phyloP scores from a whole-genome alignment of 1,140 invertebrate genomes.

The Frieseomelitta varia region DNA sequence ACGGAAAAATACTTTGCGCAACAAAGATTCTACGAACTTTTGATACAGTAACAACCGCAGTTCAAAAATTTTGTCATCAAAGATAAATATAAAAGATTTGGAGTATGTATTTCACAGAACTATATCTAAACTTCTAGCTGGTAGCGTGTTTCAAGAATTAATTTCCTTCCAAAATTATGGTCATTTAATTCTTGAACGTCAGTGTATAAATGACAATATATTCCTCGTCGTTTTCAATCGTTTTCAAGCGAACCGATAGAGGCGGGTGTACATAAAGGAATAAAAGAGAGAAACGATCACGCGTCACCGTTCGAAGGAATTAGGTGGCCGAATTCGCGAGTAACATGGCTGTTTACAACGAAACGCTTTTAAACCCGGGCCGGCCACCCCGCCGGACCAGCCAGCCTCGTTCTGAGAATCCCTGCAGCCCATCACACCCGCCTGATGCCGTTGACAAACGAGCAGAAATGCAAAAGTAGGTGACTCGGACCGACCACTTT shows the following conservation, averaged over 20 bases:
- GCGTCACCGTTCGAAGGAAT: constrained; percentile 60
- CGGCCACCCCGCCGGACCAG: constrained; percentile 2
- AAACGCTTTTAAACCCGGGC: constrained; percentile 74
- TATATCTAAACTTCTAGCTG: too few species aligned
- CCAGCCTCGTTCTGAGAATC: constrained; percentile 34
- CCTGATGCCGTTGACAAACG: constrained; percentile 68
- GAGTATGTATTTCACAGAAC: too few species aligned
- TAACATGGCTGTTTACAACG: constrained; percentile 70
- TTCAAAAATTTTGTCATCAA: too few species aligned
- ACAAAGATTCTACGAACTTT: too few species aligned
- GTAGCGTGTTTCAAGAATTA: background rate
- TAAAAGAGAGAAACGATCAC: constrained; percentile 33
- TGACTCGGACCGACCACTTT: constrained; percentile 68
- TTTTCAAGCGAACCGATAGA: background rate
- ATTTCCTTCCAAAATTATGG: background rate
- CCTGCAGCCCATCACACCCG: constrained; percentile 25
- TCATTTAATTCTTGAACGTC: background rate
- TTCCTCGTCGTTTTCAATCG: background rate
- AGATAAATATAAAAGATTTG: too few species aligned
- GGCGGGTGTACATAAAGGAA: background rate
- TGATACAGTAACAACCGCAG: too few species aligned
- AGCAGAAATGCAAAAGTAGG: constrained; percentile 75
- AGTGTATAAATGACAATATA: background rate
- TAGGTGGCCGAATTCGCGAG: constrained; percentile 60
- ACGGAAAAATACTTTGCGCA: too few species aligned